phyloP scores from a whole-genome alignment of 2,888 invertebrate genomes.

The Elaeidobius kamerunicus region DNA sequence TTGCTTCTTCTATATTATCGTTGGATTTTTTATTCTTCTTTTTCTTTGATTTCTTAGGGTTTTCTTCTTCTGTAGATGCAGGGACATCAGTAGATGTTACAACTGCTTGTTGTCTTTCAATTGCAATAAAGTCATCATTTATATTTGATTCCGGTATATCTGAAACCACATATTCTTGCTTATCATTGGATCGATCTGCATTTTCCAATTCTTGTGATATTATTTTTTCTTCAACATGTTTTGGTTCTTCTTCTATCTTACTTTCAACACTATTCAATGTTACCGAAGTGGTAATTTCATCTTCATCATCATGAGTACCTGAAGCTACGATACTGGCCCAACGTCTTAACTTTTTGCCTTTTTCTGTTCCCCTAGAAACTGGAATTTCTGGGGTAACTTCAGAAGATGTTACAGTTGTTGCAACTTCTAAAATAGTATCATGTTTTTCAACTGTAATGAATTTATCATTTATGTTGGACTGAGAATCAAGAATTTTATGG shows the following conservation, averaged over 20 bases:
- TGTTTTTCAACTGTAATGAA: slow-evolving; percentile 3
- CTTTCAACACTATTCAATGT: background rate
- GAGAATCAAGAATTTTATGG: background rate
- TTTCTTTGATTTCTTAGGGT: background rate
- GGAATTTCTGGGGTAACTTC: background rate
- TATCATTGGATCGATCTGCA: background rate
- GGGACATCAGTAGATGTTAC: background rate
- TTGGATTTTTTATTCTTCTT: background rate
- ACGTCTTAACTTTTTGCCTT: background rate
- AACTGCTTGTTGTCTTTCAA: background rate
- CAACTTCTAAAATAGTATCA: background rate
- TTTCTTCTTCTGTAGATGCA: background rate
- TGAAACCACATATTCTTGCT: background rate
- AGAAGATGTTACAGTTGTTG: no score
- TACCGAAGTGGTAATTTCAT: no score
- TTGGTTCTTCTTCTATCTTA: background rate
- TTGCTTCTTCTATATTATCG: no score
- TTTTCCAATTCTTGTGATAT: background rate
- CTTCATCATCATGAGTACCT: background rate
- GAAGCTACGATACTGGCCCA: slow-evolving; percentile 9
- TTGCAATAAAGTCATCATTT: no score
- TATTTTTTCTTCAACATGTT: background rate
- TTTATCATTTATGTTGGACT: slow-evolving; percentile 3
- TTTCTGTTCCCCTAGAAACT: background rate
- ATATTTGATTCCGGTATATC: background rate